Conservation (phyloP, 2,888 invertebrate species). For the Limnephilus rhombicus region DNA sequence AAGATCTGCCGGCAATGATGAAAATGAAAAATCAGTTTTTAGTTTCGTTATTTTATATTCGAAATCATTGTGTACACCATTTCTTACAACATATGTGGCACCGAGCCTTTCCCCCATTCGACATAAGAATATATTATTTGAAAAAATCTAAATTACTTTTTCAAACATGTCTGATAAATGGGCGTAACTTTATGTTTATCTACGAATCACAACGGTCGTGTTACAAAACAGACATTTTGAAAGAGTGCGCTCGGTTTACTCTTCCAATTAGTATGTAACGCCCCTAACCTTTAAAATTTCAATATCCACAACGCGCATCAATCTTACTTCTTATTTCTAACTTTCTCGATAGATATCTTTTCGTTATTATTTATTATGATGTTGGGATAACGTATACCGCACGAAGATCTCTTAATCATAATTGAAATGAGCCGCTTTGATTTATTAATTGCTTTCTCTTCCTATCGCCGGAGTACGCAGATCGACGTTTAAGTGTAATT, state of each 20-base stretch:
- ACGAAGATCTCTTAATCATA: slow-evolving; percentile 50
- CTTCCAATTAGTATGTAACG: slow-evolving; percentile 4
- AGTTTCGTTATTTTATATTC: not conserved
- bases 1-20: too few relatives aligned
- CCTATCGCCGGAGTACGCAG: slow-evolving; percentile 46
- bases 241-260: slow-evolving; percentile 6
- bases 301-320: slow-evolving; percentile 18
- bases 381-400: not conserved
- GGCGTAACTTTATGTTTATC: not conserved
- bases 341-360: slow-evolving; percentile 32
- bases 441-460: slow-evolving; percentile 58
- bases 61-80: not conserved
- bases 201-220: not conserved
- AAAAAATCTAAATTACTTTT: not conserved
- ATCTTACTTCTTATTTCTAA: not conserved
- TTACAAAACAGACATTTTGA: not conserved
- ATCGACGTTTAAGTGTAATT: not conserved
- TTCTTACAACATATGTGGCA: not conserved
- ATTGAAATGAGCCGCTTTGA: slow-evolving; percentile 52
- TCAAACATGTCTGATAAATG: not conserved
- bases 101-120: not conserved
- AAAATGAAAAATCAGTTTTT: too few relatives aligned
- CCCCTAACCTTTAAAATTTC: slow-evolving; percentile 42
- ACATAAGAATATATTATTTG: not conserved
- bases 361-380: slow-evolving; percentile 28